Evolutionary conservation across 2,888 invertebrate species (phyloP).

Genomic region (Spisula subtruncata): DNA sequence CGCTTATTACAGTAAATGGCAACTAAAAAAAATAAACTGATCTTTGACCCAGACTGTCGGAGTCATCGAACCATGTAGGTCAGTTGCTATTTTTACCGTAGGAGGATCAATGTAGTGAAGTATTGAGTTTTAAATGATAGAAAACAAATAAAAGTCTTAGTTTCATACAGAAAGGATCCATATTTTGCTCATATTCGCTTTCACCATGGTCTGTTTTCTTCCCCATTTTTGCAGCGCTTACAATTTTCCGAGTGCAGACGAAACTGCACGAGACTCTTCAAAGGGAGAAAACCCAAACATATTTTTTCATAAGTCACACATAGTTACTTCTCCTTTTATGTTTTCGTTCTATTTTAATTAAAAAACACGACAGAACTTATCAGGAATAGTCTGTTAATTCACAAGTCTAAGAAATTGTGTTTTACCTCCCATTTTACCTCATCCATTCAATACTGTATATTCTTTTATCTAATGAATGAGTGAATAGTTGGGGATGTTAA

Average conservation of each 20-base stretch:
- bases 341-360: not conserved
- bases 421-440: too few relatives aligned
- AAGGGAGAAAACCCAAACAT: conserved; percentile 57
- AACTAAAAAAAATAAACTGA: not conserved
- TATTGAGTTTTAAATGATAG: not conserved
- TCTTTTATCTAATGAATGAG: too few relatives aligned
- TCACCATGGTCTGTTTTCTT: conserved; percentile 27
- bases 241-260: conserved; percentile 32
- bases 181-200: conserved; percentile 57
- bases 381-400: too few relatives aligned
- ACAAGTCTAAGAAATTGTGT: too few relatives aligned
- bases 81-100: not conserved
- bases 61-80: conserved; percentile 3
- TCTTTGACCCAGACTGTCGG: conserved; percentile 19
- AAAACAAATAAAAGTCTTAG: conserved; percentile 12
- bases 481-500: too few relatives aligned
- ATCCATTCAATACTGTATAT: too few relatives aligned
- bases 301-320: not conserved
- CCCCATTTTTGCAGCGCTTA: conserved; percentile 28
- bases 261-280: conserved; percentile 10
- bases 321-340: not conserved
- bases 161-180: conserved; percentile 64
- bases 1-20: not conserved
- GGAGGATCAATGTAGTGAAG: not conserved
- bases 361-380: not conserved